These are phyloP conservation scores for Bombus ignitus DNA, from an alignment of 1,140 invertebrate species.

Conservation along the genomic window DNA sequence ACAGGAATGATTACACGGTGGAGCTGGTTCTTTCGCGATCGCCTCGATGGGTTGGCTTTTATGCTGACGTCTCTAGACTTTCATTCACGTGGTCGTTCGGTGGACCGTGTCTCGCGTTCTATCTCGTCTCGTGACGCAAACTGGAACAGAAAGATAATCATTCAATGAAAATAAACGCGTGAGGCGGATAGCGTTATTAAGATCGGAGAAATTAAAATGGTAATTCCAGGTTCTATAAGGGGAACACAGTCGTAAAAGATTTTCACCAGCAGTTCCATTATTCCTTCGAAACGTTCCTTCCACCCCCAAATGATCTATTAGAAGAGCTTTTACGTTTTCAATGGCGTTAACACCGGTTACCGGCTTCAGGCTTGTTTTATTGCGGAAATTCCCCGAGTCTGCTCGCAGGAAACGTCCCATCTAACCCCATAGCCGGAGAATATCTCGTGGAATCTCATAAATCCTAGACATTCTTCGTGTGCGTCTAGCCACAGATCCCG, in stretches of 20 bases:
- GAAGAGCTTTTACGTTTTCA: conserved; percentile 6
- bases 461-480: conserved; percentile 58
- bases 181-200: background rate
- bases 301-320: conserved; percentile 35
- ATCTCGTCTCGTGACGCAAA: conserved; percentile 1
- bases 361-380: conserved; percentile 40
- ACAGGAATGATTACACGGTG: conserved; percentile 52
- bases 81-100: conserved; percentile 2
- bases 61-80: conserved; percentile 20
- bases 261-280: conserved; percentile 1
- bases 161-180: conserved; percentile 10
- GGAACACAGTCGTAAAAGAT: background rate
- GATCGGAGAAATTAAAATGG: background rate
- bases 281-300: background rate
- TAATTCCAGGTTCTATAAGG: background rate
- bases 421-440: background rate
- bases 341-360: conserved; percentile 54
- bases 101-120: background rate
- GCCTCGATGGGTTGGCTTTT: background rate
- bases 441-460: conserved; percentile 63
- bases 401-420: background rate
- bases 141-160: conserved; percentile 42
- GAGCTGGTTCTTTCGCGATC: conserved; percentile 40
- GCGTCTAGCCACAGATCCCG: conserved; percentile 33
- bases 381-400: conserved; percentile 47